phyloP scores from a whole-genome alignment of 1,140 invertebrate species.

The Magallana angulata region DNA sequence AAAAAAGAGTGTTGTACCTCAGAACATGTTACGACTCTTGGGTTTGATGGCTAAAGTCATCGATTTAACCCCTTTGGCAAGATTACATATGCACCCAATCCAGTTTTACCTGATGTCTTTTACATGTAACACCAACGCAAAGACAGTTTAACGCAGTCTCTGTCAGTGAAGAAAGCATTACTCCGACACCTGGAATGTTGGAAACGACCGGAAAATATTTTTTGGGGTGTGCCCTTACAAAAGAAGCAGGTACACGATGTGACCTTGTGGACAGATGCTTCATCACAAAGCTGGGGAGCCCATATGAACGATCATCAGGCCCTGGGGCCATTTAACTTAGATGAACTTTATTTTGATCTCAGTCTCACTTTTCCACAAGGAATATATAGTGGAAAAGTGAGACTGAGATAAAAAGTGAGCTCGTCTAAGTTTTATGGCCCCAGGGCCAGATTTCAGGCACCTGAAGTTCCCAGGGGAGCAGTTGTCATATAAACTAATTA shows the following conservation, averaged over 20 bases:
- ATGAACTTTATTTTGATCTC: too few relatives aligned
- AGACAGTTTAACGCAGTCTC: background rate
- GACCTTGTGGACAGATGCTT: conserved; percentile 40
- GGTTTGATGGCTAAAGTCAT: conserved; percentile 43
- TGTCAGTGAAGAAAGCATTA: background rate
- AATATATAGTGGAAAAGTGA: too few relatives aligned
- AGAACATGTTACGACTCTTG: background rate
- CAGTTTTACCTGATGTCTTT: conserved; percentile 42
- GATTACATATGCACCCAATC: conserved; percentile 44
- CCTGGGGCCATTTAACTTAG: too few relatives aligned
- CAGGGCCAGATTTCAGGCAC: conserved; percentile 21
- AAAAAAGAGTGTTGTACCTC: background rate
- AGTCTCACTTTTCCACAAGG: too few relatives aligned
- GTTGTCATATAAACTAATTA: conserved; percentile 31
- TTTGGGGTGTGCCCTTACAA: conserved; percentile 21
- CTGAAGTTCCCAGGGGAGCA: background rate
- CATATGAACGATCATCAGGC: background rate
- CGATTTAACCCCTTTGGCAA: conserved; percentile 31
- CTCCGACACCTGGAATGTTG: conserved; percentile 29
- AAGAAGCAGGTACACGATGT: background rate
- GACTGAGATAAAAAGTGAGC: too few relatives aligned
- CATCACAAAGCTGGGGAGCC: conserved; percentile 27
- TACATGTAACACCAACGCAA: conserved; percentile 4
- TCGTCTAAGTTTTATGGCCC: too few relatives aligned
- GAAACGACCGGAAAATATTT: conserved; percentile 6